Evolutionary conservation across 2,113 vertebrate genomes (phyloP), one percentile per base, ranked within the genome.

Genomic region (Sterrhoptilus dennistouni): DNA sequence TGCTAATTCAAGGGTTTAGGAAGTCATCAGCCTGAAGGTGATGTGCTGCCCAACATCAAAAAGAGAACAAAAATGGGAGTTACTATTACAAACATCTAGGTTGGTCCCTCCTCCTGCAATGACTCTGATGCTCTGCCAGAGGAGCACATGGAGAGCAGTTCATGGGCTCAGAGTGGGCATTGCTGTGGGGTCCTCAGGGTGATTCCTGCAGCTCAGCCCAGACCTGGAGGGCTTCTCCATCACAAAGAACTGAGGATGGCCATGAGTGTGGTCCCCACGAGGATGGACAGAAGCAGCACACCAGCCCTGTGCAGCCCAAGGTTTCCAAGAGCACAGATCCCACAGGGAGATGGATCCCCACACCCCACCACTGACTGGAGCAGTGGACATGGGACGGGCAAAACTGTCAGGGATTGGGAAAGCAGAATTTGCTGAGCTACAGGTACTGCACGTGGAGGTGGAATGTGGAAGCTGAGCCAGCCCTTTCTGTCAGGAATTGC

Each of bases 381-480:
- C 2, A 0, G 33, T 24, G 14, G 29, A 45, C 22, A 31, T 3
- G 4, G 0, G 12, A 5, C 27, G n/a, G 22, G 29, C 18, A 65
- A 56, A 79, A 20, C 52, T 25, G 8, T 5, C 0, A 0, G 47
- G n/a, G 13, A 33, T 0, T 5, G 11, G 68, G 44, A 78, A 53
- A 44, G n/a, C 4, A 68, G 72, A 88, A 93, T 57, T 23, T 2
- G 38, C 90, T 87, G 70, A 70, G 77, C 65, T 54, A 25, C 0
- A 0, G 47, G 40, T 38, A 69, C 42, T 45, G 68, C 0, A 0
- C 0, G 0, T 12, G 42, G 53, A 65, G 74, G 76, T 60, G 71
- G 28, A 28, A 81, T 6, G 53, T 22, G 25, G 19, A 75, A 65
- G 83, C 92, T 78, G 89, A 89, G 72, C 36, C 76, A 89, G 93